Base-by-base conservation (phyloP, 1,140 invertebrate genomes). In the Oppia nitens region DNA sequence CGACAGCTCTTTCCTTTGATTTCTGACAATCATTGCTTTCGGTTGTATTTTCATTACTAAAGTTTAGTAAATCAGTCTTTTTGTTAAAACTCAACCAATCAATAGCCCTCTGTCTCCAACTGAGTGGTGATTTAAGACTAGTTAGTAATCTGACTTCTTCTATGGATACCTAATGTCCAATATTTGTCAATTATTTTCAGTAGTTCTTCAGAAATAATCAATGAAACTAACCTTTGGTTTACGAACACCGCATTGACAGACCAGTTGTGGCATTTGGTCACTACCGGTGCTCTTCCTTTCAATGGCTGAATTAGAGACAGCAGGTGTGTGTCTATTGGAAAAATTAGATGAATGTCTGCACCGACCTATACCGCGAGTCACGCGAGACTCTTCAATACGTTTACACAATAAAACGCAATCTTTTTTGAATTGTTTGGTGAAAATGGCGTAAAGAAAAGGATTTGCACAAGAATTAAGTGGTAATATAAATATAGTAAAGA, bases 401-500 rank as follows among this genome's bases (percentile, higher is more conserved):
- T 91, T 75, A 61, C 91, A 96, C 51, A 97, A 85, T 63, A 92
- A 79, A 0, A 94, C 86, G 71, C 92, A 97, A 69, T 96, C 93
- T 71, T 94, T 93, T 70, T 96, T 96, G 70, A 96, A 97, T 68
- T 96, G 91, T 70, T 95, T 95, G 0, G 91, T 97, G 57, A 96
- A 78, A 60, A 96, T 94, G 23, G 92, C 91, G 71, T 96, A 97
- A 0, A 97, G 76, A 68, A 96, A 96, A 0, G 92, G 93, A 72
- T 97, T 96, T 70, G 90, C 94, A 49, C 91, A 96, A 0, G 87
- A 92, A 69, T 96, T 96, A 12, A 97, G 72, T 1, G 92, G 93
- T 58, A 96, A 73, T 12, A 96, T 81, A 68, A 96, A 97, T 9
- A 96, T 90, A 0, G 91, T 94, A 65, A 96, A 91, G 9, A 97